Evolutionary conservation across 1,140 invertebrate genomes (phyloP), one percentile per base, ranked within the genome.

Genomic region (Acarapis woodi): DNA sequence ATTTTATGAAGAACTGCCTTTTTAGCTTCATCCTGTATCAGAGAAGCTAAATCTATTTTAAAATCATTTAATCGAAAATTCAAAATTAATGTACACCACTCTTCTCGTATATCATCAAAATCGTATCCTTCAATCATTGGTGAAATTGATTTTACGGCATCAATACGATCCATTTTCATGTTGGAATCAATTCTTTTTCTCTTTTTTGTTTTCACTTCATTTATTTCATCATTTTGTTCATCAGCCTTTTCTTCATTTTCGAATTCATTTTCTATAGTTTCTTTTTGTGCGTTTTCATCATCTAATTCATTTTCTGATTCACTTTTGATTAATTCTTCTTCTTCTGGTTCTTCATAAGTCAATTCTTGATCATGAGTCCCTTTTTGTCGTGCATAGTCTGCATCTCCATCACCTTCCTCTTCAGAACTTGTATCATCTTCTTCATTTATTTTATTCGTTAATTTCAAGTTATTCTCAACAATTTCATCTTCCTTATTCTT

Each of bases 301-400:
- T 48, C 40, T 4, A 42, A 29, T 14, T 36, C 35, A 23, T 32
- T 19, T 6, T 39, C 30, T n/a, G 47, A 41, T 8, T 54, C 49
- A 24, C 49, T 42, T 26, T 51, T 47, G 16, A 53, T 51, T n/a
- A n/a, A n/a, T 16, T 76, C 74, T 15, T 67, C 68, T 31, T 73
- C 73, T 38, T 72, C 72, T 1, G 66, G 66, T 49, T 80, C 77
- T 44, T 80, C 73, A 48, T 75, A 72, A 28, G 76, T 76, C 29
- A 67, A 65, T 37, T 67, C 64, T 43, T 68, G 63, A 26, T 64
- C 55, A 41, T 65, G 65, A 42, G 65, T 60, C 29, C 53, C 55
- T 43, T 56, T 61, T 2, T 55, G 57, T 47, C 64, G 66, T 4
- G 55, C 53, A 19, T 59, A 57, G 14, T 65, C 69, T 0, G 64